Conservation (phyloP, 2,888 invertebrate genomes). For the Volucella bombylans region DNA sequence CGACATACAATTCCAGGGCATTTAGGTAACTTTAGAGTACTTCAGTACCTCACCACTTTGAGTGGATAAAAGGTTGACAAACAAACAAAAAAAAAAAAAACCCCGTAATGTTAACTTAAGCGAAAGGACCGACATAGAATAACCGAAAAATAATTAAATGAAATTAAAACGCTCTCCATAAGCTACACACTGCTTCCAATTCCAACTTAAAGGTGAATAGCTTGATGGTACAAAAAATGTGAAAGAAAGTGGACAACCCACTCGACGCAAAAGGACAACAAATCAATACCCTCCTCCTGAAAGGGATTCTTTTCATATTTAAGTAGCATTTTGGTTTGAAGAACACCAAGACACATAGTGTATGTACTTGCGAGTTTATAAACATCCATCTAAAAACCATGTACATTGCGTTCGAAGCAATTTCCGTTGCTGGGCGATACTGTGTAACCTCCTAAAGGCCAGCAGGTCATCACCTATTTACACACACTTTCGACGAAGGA, state of each 20-base stretch:
- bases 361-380: neutral
- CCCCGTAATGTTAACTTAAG: slow-evolving; percentile 1
- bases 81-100: neutral
- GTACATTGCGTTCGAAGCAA: slow-evolving; percentile 1
- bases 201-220: neutral
- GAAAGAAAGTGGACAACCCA: slow-evolving; percentile 16
- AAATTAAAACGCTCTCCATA: slow-evolving; percentile 37
- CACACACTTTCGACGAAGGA: slow-evolving; percentile 12
- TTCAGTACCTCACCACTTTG: neutral
- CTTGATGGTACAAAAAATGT: neutral
- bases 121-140: neutral
- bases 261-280: slow-evolving; percentile 30
- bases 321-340: slow-evolving; percentile 37
- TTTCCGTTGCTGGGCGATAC: slow-evolving; percentile 14
- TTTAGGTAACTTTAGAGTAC: neutral
- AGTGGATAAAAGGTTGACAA: neutral
- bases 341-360: slow-evolving; percentile 12
- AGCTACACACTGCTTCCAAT: neutral
- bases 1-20: slow-evolving; percentile 2
- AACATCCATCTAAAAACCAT: slow-evolving; percentile 15
- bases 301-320: slow-evolving; percentile 46
- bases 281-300: slow-evolving; percentile 46
- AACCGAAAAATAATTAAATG: slow-evolving; percentile 40
- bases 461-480: slow-evolving; percentile 44
- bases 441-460: neutral